Conservation (phyloP, 2,113 vertebrate genomes). For the Anhinga anhinga region DNA sequence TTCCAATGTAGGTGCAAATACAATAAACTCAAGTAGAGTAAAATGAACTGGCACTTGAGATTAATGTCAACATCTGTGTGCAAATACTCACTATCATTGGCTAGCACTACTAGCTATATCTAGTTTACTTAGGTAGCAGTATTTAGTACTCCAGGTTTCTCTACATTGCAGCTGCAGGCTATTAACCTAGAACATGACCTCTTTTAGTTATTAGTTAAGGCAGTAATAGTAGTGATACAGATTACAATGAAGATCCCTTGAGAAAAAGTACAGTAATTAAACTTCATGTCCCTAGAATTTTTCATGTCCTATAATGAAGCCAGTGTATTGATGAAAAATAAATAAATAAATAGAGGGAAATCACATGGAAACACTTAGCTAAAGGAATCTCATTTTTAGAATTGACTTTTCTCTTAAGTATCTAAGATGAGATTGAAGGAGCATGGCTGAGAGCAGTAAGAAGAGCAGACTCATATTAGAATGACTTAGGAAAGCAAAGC, state of each 20-base stretch:
- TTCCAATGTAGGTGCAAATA: not conserved
- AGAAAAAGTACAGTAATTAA: constrained; percentile 56
- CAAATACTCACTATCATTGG: not conserved
- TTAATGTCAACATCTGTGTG: not conserved
- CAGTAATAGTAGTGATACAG: not conserved
- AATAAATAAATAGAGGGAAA: not conserved
- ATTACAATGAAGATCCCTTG: constrained; percentile 19
- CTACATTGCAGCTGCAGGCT: constrained; percentile 52
- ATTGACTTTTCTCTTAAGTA: not conserved
- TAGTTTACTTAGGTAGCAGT: not conserved
- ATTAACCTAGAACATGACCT: constrained; percentile 68
- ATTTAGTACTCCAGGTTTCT: constrained; percentile 33
- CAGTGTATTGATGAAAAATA: not conserved
- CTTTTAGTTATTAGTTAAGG: constrained; percentile 63
- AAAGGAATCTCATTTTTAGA: not conserved
- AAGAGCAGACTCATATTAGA: not conserved
- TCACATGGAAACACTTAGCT: not conserved
- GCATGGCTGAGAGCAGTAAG: not conserved
- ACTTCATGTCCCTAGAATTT: constrained; percentile 2
- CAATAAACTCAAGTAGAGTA: not conserved
- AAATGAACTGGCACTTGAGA: constrained; percentile 24
- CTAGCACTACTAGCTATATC: not conserved
- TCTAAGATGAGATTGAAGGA: not conserved
- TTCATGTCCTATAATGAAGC: constrained; percentile 11
- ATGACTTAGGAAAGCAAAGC: not conserved